A percentile compares a stretch with the other conserved stretches of the same genome.
Evolutionary conservation across 2,888 invertebrate genomes (phyloP).

Genomic region (Pristionchus japonicus): DNA sequence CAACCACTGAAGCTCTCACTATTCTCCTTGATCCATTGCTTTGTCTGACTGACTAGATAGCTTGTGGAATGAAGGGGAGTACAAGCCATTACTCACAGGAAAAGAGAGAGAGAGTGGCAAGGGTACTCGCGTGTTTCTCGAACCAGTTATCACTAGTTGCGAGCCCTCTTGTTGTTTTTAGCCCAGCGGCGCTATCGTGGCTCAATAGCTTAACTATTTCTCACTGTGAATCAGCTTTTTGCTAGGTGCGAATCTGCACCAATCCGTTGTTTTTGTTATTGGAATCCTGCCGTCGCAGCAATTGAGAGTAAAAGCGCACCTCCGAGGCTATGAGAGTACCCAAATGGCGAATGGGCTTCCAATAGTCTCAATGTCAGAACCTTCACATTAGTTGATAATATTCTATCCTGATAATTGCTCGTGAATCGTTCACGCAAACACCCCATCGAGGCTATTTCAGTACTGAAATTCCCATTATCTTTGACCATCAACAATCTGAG

Average conservation of each 20-base stretch:
- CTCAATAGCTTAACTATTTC: no score
- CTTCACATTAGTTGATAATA: no score
- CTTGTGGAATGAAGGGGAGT: not conserved
- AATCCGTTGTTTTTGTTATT: not conserved
- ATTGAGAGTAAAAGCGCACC: no score
- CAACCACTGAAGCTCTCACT: not conserved
- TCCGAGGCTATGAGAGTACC: no score
- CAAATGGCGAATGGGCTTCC: no score
- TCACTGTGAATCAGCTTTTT: no score
- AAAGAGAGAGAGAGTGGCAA: not conserved
- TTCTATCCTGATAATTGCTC: no score
- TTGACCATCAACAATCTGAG: not conserved
- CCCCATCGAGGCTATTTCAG: not conserved
- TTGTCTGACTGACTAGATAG: not conserved
- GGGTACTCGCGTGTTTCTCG: not conserved
- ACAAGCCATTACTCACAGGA: not conserved
- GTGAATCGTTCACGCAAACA: not conserved
- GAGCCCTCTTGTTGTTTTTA: not conserved
- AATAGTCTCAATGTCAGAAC: no score
- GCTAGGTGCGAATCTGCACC: no score
- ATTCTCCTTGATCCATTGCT: not conserved
- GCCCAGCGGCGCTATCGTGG: not conserved
- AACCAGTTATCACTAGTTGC: constrained; percentile 1
- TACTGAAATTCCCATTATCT: not conserved
- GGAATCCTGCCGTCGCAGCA: not conserved